Conservation (phyloP, 2,113 vertebrate species). For the Halcyon senegalensis region DNA sequence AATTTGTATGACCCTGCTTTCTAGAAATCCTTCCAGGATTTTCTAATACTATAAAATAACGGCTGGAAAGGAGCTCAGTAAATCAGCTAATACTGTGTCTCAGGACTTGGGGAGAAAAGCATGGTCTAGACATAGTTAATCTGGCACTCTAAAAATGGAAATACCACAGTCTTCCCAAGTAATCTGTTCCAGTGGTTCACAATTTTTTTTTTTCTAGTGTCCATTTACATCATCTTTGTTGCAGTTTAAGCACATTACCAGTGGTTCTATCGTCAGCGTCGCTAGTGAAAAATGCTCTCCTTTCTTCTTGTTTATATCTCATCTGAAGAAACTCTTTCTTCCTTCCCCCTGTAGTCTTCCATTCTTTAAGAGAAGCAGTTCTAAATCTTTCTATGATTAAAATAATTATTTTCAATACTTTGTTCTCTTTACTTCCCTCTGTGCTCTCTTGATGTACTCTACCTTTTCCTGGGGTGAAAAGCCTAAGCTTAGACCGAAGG, state of each 20-base stretch:
- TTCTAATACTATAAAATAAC: neutral
- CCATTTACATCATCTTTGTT: neutral
- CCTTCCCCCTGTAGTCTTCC: neutral
- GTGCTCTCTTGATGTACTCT: neutral
- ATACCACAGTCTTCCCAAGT: neutral
- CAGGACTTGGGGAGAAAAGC: neutral
- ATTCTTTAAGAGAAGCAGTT: neutral
- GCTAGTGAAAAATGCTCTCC: neutral
- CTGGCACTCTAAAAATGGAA: neutral
- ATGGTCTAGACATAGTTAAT: slow-evolving; percentile 22
- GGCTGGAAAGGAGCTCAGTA: neutral
- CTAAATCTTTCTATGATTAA: neutral
- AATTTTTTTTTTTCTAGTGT: neutral
- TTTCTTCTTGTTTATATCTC: neutral
- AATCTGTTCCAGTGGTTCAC: neutral
- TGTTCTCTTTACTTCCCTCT: neutral
- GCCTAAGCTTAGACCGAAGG: neutral
- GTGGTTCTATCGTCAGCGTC: neutral
- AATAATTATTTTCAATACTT: neutral
- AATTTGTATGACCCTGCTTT: neutral
- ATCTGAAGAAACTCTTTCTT: neutral
- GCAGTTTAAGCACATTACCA: neutral
- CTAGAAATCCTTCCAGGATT: neutral
- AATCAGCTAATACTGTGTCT: neutral
- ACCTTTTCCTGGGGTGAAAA: neutral